Percentiles rank a stretch among this genome's conserved stretches.
These are phyloP conservation scores for Cerastis leucographa DNA, from an alignment of 2,888 invertebrate species.

Conservation along the genomic window DNA sequence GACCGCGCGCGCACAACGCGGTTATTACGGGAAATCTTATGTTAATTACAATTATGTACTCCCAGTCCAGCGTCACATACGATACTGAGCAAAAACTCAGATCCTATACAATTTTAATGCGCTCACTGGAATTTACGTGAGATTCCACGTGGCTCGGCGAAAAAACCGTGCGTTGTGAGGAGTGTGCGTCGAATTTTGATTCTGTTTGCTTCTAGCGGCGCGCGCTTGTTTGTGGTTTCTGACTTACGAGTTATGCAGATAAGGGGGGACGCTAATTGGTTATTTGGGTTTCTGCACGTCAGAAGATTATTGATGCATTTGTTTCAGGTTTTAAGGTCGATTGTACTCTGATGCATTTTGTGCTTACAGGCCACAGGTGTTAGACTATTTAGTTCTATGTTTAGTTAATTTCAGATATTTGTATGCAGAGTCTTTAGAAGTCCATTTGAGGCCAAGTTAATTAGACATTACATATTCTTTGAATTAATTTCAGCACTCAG, in stretches of 20 bases:
- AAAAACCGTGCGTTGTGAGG: slow-evolving; percentile 78
- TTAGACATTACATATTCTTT: slow-evolving; percentile 33
- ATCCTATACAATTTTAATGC: slow-evolving; percentile 89
- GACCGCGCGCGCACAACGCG: slow-evolving; percentile 81
- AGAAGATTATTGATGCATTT: neutral
- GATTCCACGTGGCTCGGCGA: slow-evolving; percentile 79
- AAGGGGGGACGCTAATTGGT: slow-evolving; percentile 26
- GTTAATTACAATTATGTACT: slow-evolving; percentile 85
- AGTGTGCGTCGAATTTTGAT: slow-evolving; percentile 83
- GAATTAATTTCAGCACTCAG: slow-evolving; percentile 34
- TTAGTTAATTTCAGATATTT: slow-evolving; percentile 26
- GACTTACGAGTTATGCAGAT: slow-evolving; percentile 21
- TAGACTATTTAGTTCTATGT: neutral
- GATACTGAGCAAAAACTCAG: slow-evolving; percentile 80
- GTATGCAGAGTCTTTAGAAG: slow-evolving; percentile 12
- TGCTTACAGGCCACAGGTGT: neutral
- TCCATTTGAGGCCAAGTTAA: slow-evolving; percentile 27
- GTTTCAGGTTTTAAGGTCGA: neutral
- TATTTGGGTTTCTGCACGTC: neutral
- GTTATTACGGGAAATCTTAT: slow-evolving; percentile 89
- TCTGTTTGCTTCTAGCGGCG: slow-evolving; percentile 63
- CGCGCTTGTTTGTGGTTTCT: slow-evolving; percentile 27
- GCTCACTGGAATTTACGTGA: slow-evolving; percentile 86
- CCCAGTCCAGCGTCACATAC: slow-evolving; percentile 76
- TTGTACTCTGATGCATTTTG: neutral